A percentile compares a stretch with the other conserved stretches of the same genome.
Evolutionary conservation across 1,140 invertebrate species (phyloP).

Genomic region (Daktulosphaira vitifoliae): DNA sequence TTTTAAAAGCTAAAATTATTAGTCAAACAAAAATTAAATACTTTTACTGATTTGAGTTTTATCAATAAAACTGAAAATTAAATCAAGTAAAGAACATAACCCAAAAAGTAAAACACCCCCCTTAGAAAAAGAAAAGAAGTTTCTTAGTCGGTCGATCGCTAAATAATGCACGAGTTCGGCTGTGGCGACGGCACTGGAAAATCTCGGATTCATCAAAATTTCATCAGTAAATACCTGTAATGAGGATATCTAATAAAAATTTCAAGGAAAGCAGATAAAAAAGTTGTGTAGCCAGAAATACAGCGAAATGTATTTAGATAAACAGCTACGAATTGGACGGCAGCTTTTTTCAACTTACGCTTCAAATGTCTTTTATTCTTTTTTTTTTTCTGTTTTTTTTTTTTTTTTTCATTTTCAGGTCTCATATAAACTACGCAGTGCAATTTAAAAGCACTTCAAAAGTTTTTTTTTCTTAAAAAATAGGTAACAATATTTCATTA

Average conservation of each 20-base stretch:
- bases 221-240: slow-evolving; percentile 39
- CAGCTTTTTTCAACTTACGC: slow-evolving; percentile 18
- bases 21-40: too few relatives aligned
- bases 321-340: slow-evolving; percentile 27
- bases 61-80: too few relatives aligned
- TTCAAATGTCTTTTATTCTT: slow-evolving; percentile 25
- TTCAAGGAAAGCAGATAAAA: slow-evolving; percentile 36
- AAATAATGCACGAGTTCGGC: slow-evolving; percentile 31
- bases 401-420: slow-evolving; percentile 30
- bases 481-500: slow-evolving; percentile 14
- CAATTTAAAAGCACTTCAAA: slow-evolving; percentile 30
- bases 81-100: too few relatives aligned
- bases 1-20: too few relatives aligned
- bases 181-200: slow-evolving; percentile 35
- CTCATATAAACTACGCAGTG: slow-evolving; percentile 16
- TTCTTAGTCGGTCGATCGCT: slow-evolving; percentile 30
- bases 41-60: too few relatives aligned
- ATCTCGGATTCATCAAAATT: slow-evolving; percentile 40
- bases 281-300: slow-evolving; percentile 33
- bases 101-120: slow-evolving; percentile 28
- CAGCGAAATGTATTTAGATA: slow-evolving; percentile 31
- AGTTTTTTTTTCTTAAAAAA: slow-evolving; percentile 4
- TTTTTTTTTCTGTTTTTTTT: slow-evolving; percentile 19
- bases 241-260: slow-evolving; percentile 40
- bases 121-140: slow-evolving; percentile 27